These are phyloP conservation scores for Lichenostomus cassidix DNA, from an alignment of 2,113 vertebrate genomes.

Conservation along the genomic window DNA sequence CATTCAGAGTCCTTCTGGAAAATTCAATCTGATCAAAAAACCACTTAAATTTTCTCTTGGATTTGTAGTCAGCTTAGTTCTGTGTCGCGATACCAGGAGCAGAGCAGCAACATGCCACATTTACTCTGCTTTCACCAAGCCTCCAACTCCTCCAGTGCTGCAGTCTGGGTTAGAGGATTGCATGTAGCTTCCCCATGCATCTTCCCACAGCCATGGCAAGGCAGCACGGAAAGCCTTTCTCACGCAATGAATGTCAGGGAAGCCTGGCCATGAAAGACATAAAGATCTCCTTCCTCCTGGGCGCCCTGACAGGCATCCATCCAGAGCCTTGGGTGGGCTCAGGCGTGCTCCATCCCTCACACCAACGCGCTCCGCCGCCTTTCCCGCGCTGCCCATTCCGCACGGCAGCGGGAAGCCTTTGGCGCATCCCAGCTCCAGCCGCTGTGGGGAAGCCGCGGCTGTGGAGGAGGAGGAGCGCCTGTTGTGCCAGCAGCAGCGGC, in stretches of 20 bases:
- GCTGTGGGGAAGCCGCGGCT: fast-evolving
- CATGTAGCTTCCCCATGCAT: fast-evolving
- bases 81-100: background rate
- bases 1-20: background rate
- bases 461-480: background rate
- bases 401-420: too few relatives aligned
- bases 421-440: background rate
- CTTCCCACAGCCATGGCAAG: background rate
- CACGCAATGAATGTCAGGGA: fast-evolving
- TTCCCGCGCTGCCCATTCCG: background rate
- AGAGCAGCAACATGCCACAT: background rate
- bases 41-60: background rate
- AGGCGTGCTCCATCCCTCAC: fast-evolving
- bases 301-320: too few relatives aligned
- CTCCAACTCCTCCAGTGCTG: fast-evolving
- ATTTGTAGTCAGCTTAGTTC: background rate
- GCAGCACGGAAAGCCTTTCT: background rate
- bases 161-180: background rate
- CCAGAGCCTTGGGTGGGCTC: background rate
- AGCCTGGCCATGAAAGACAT: fast-evolving
- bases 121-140: background rate
- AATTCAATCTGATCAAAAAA: background rate
- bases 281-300: too few relatives aligned
- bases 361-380: background rate
- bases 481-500: fast-evolving